Conservation (phyloP, 2,888 invertebrate species). For the Achlya flavicornis region DNA sequence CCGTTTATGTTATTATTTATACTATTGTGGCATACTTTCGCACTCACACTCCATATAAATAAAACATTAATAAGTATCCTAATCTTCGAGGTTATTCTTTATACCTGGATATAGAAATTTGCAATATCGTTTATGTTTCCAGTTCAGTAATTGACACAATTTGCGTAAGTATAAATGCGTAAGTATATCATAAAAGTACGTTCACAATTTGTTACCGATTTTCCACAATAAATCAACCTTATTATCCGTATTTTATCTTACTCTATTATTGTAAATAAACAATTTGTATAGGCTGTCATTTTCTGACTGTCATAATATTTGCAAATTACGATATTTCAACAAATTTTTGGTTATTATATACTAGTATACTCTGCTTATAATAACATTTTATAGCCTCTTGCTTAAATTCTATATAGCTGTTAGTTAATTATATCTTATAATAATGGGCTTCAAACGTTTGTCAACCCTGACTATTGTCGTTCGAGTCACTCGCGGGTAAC, state of each 20-base stretch:
- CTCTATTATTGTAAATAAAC: slow-evolving; percentile 5
- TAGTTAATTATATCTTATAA: not conserved
- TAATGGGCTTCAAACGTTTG: not conserved
- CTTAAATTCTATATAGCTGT: slow-evolving; percentile 17
- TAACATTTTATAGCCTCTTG: slow-evolving; percentile 38
- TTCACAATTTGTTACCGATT: not conserved
- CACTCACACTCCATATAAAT: not conserved
- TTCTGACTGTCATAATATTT: not conserved
- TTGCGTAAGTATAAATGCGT: too few relatives aligned
- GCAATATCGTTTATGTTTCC: not conserved
- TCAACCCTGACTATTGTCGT: not conserved
- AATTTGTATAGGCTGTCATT: not conserved
- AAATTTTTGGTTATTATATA: slow-evolving; percentile 28
- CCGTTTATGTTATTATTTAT: not conserved
- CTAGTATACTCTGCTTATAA: slow-evolving; percentile 34
- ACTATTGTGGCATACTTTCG: slow-evolving; percentile 10
- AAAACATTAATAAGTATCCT: not conserved
- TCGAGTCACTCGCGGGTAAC: slow-evolving; percentile 7
- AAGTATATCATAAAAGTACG: slow-evolving; percentile 7
- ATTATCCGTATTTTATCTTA: not conserved
- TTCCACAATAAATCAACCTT: not conserved
- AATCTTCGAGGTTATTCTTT: too few relatives aligned
- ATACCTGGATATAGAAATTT: not conserved
- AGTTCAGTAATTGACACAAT: slow-evolving; percentile 9
- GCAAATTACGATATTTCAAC: slow-evolving; percentile 22